Conservation (phyloP, 2,888 invertebrate genomes). For the Tipula vernalis region DNA sequence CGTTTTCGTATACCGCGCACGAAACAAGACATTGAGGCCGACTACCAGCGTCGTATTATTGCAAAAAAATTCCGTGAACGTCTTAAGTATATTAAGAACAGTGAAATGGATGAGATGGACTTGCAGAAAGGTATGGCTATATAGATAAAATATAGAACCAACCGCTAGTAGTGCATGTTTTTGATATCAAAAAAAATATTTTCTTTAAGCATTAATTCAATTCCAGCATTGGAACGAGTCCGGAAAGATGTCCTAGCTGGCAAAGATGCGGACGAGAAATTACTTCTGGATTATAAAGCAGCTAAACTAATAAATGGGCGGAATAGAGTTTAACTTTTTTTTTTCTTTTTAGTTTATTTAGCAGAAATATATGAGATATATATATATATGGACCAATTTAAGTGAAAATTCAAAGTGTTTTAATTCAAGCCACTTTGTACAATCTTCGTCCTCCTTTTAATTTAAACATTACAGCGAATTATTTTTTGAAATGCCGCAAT, state of each 20-base stretch:
- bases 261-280: not conserved
- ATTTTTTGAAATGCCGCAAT: too few relatives aligned
- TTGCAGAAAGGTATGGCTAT: conserved; percentile 32
- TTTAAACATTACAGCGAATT: too few relatives aligned
- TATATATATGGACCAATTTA: not conserved
- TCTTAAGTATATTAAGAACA: conserved; percentile 67
- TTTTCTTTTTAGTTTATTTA: not conserved
- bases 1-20: conserved; percentile 86
- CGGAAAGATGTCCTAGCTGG: not conserved
- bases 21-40: conserved; percentile 90
- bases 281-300: not conserved
- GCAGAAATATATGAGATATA: not conserved
- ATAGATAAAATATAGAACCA: not conserved
- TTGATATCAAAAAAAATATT: not conserved
- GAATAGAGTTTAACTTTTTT: not conserved
- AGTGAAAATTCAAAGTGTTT: not conserved
- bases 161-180: not conserved
- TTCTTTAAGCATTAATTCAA: not conserved
- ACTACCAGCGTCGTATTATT: conserved; percentile 73
- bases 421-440: not conserved
- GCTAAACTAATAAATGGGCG: not conserved
- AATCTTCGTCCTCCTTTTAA: not conserved
- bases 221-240: conserved; percentile 7
- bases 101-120: conserved; percentile 61
- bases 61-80: conserved; percentile 71